Base-by-base conservation (phyloP, 1,140 invertebrate species). In the Elysia chlorotica region DNA sequence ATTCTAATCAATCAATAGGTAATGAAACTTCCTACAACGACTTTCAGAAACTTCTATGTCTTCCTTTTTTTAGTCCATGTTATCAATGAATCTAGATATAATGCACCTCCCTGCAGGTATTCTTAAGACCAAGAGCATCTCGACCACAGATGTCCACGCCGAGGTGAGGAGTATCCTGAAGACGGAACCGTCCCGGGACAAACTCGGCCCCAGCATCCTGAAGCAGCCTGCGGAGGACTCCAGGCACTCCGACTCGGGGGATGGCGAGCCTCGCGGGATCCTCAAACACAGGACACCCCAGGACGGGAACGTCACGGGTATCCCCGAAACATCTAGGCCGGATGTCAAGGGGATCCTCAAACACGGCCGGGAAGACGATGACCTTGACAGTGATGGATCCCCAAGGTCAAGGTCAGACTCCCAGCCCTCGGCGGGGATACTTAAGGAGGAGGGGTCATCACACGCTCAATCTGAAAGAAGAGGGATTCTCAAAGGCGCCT, bases 21-120 rank as follows among this genome's bases (percentile, higher is more conserved):
- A n/a, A n/a, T n/a, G n/a, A n/a, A n/a, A n/a, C n/a, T n/a, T n/a
- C n/a, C n/a, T n/a, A n/a, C n/a, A n/a, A n/a, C n/a, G n/a, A 17
- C 56, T n/a, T 25, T 59, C 56, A 17, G 14, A 17, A 6, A 10
- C 56, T n/a, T 25, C 25, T 25, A 17, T 25, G 6, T 10, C 25
- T 25, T 59, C 25, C 25, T 25, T 59, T 25, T 25, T 6, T 25
- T 25, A 10, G 14, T 6, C 25, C 25, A 10, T 10, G 14, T n/a
- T n/a, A n/a, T n/a, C n/a, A n/a, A n/a, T n/a, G n/a, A n/a, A n/a
- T n/a, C n/a, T n/a, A n/a, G 41, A 23, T 57, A n/a, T 67, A 21
- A 53, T 53, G 19, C 14, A 25, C 28, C 23, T 30, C 74, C 5
- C 19, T 76, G 30, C 76, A 80, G 83, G 84, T 31, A 83, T 85